A percentile compares a stretch with the other conserved stretches of the same genome.
These are phyloP conservation scores for Myotis vivesi DNA, from an alignment of 2,797 vertebrate species.

Conservation along the genomic window DNA sequence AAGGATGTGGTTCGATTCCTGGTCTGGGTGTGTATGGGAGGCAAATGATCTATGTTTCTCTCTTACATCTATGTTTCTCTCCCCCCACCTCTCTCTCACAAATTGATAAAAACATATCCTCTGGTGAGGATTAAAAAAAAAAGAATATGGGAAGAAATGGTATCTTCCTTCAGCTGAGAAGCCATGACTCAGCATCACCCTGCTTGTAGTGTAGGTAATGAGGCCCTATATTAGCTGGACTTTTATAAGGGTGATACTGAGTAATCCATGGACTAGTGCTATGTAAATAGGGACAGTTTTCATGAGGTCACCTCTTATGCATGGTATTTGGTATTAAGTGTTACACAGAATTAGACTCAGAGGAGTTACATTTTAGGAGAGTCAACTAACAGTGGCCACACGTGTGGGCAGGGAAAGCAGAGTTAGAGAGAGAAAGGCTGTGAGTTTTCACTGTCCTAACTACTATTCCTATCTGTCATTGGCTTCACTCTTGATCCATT, in stretches of 20 bases:
- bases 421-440: not conserved
- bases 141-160: not conserved
- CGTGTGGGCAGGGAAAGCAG: not conserved
- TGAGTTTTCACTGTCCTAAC: not conserved
- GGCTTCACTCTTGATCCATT: not conserved
- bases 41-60: not conserved
- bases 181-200: not conserved
- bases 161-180: not conserved
- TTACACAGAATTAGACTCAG: not conserved
- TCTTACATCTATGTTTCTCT: too few relatives aligned
- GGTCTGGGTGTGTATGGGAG: not conserved
- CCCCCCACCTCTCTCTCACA: not conserved
- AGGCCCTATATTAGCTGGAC: not conserved
- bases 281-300: not conserved
- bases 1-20: not conserved
- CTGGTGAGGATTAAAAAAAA: not conserved
- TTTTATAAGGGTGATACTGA: not conserved
- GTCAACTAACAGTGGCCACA: not conserved
- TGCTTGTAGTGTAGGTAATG: not conserved
- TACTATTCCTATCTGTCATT: not conserved
- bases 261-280: not conserved
- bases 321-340: not conserved
- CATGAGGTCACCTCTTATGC: constrained; percentile 15
- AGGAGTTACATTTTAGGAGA: not conserved
- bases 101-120: not conserved